Conservation (phyloP, 2,888 invertebrate species). For the Plebejus argus region DNA sequence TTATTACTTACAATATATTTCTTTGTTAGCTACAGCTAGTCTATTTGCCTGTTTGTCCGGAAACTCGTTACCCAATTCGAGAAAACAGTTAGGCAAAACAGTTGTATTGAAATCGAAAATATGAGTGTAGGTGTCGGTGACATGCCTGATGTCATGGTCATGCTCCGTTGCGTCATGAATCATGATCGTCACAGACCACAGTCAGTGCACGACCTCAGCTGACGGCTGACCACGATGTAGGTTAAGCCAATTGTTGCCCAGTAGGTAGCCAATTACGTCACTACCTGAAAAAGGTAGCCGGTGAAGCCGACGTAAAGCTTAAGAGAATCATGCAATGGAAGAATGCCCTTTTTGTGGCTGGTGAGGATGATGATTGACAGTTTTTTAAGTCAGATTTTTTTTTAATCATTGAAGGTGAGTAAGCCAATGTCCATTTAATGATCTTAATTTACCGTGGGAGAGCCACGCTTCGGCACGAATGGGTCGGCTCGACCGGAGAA, state of each 20-base stretch:
- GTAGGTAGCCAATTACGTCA: slow-evolving; percentile 25
- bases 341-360: not conserved
- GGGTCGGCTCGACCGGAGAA: too few relatives aligned
- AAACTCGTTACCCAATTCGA: not conserved
- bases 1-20: not conserved
- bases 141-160: slow-evolving; percentile 67
- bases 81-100: slow-evolving; percentile 15
- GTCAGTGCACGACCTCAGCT: slow-evolving; percentile 49
- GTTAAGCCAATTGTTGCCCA: slow-evolving; percentile 34
- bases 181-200: slow-evolving; percentile 50
- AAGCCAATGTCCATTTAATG: too few relatives aligned
- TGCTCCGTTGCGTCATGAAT: slow-evolving; percentile 68
- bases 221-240: slow-evolving; percentile 52
- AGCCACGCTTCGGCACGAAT: too few relatives aligned
- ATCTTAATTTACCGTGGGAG: too few relatives aligned
- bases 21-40: not conserved
- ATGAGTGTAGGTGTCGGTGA: slow-evolving; percentile 51
- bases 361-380: not conserved
- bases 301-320: not conserved
- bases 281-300: not conserved
- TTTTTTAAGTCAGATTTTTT: too few relatives aligned
- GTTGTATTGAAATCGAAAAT: slow-evolving; percentile 39
- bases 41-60: not conserved
- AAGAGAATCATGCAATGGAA: not conserved
- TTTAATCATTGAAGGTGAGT: too few relatives aligned